Evolutionary conservation across 1,140 invertebrate species (phyloP), one percentile per base, ranked within the genome.

Genomic region (Cyclina sinensis): DNA sequence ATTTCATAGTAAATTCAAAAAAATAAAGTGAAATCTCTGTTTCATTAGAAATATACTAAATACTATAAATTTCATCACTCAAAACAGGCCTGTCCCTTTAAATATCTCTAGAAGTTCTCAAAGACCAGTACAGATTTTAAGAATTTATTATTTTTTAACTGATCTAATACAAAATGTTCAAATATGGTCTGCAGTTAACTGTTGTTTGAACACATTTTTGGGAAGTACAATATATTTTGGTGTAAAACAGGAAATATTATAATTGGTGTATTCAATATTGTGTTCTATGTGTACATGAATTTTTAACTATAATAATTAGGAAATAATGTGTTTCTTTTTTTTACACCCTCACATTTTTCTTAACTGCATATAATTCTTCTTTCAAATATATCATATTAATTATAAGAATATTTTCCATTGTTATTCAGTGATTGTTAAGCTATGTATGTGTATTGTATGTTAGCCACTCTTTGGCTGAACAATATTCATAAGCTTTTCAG

Each of bases 341-440:
- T 70, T 37, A 70, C 65, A 70, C 30, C 35, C 32, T 37, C 65
- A 70, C 65, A 70, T 70, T 70, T 70, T 12, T 24, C 43, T 16
- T 32, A 70, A 37, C 3, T 11, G 32, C 65, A 37, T 70, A 70
- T 70, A 70, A 30, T 14, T 70, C 32, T 37, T 70, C 65, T 78
- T 78, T 78, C 27, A 54, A 48, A 32, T 48, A 32, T 78, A 78
- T 78, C 24, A 78, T 78, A 51, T 54, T 51, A 35, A 51, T 54
- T 51, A 35, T 51, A 30, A 78, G 54, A 24, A 78, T 78, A 78
- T 78, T 78, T 78, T 78, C 27, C 74, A 78, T 78, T 78, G 74
- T 78, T 78, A 78, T 54, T 32, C 54, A 35, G 74, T 78, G 74
- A 51, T 78, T 78, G 74, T 78, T 78, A 78, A 48, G 27, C 46